Evolutionary conservation across 2,797 vertebrate species (phyloP).

Genomic region (Girardinus metallicus): DNA sequence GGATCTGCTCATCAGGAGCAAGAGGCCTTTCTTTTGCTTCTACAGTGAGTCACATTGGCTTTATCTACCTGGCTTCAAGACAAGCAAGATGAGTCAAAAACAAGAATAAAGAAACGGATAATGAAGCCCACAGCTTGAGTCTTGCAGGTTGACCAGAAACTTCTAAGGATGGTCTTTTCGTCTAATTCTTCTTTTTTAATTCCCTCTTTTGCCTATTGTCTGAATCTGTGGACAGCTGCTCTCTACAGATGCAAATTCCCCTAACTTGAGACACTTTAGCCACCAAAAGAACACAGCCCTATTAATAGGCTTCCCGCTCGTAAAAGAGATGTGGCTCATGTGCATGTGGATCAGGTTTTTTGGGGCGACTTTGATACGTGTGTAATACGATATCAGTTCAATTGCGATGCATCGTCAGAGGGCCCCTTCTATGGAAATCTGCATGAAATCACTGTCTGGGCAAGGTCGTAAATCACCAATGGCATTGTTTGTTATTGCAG

Average conservation of each 20-base stretch:
- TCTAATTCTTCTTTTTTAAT: constrained; percentile 6
- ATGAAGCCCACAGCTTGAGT: constrained; percentile 26
- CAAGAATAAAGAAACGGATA: constrained; percentile 43
- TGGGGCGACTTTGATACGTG: constrained; percentile 81
- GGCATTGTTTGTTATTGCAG: constrained; percentile 79
- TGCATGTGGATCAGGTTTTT: constrained; percentile 78
- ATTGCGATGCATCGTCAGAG: constrained; percentile 78
- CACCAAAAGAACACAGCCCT: constrained; percentile 76
- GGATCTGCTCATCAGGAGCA: constrained; percentile 6
- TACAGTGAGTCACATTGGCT: constrained; percentile 55
- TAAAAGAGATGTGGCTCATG: constrained; percentile 76
- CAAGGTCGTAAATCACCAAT: constrained; percentile 80
- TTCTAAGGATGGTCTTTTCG: constrained; percentile 25
- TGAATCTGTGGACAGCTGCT: constrained; percentile 69
- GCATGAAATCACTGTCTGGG: constrained; percentile 88
- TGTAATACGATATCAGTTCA: constrained; percentile 86
- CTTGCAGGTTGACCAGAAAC: constrained; percentile 43
- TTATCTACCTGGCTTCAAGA: constrained; percentile 47
- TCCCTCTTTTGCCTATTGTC: constrained; percentile 47
- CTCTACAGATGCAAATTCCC: constrained; percentile 68
- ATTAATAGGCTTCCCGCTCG: constrained; percentile 82
- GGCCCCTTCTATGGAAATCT: constrained; percentile 79
- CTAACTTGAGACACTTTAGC: constrained; percentile 77
- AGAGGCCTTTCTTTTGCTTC: constrained; percentile 36
- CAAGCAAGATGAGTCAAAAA: constrained; percentile 58